phyloP scores from a whole-genome alignment of 2,888 invertebrate genomes.

The Rotaria socialis region DNA sequence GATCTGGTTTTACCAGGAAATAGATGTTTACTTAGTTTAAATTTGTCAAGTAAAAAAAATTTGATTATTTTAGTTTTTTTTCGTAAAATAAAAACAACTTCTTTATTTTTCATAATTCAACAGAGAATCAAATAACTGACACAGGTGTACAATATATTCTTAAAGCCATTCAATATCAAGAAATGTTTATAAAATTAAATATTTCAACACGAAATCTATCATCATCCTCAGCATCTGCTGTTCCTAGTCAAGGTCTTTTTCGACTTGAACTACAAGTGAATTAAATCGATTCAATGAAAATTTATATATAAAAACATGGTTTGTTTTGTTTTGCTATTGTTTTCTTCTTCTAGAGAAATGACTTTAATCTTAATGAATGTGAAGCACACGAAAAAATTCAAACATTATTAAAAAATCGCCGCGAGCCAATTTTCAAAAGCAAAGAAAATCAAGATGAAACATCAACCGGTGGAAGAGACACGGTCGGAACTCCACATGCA shows the following conservation, averaged over 20 bases:
- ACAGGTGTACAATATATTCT: neutral
- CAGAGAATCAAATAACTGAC: neutral
- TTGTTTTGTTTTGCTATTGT: neutral
- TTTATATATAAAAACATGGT: too few relatives aligned
- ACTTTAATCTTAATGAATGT: neutral
- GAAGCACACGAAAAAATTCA: neutral
- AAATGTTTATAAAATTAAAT: constrained; percentile 11
- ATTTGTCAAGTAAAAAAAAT: constrained; percentile 42
- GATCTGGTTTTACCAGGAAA: constrained; percentile 42
- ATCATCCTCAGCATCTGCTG: neutral
- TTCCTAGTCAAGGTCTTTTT: constrained; percentile 10
- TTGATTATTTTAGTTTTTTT: too few relatives aligned
- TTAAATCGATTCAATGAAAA: neutral
- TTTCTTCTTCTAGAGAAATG: neutral
- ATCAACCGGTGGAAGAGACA: neutral
- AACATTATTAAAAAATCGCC: constrained; percentile 16
- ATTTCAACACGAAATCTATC: neutral
- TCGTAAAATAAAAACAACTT: too few relatives aligned
- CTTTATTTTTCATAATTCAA: neutral
- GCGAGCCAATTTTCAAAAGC: constrained; percentile 13
- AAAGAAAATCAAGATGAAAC: constrained; percentile 8
- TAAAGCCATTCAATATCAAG: constrained; percentile 19
- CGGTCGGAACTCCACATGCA: neutral
- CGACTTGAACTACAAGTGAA: constrained; percentile 34
- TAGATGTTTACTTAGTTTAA: constrained; percentile 41